These are phyloP conservation scores for Sarcophaga carnaria DNA, from an alignment of 2,888 invertebrate genomes.

Conservation along the genomic window DNA sequence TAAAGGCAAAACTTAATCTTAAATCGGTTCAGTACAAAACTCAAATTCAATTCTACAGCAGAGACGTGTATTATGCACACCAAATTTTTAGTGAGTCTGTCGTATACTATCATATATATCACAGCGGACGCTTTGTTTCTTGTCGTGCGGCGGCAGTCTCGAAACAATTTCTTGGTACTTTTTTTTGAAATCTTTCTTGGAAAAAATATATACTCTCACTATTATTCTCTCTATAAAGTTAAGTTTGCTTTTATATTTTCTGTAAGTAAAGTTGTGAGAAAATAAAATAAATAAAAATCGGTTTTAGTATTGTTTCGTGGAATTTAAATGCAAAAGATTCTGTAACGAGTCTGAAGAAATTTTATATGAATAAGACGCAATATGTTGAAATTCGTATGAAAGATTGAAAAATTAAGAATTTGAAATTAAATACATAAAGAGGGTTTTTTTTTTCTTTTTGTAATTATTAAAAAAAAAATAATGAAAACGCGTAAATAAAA, in stretches of 20 bases:
- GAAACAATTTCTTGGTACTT: slow-evolving; percentile 40
- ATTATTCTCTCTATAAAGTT: slow-evolving; percentile 55
- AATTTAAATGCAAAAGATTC: slow-evolving; percentile 4
- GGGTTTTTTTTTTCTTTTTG: no score
- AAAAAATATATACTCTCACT: slow-evolving; percentile 49
- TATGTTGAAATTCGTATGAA: slow-evolving; percentile 36
- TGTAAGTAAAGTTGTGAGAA: slow-evolving; percentile 72
- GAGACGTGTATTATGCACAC: slow-evolving; percentile 17
- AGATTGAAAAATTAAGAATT: neutral
- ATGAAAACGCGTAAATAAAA: neutral
- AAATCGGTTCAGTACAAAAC: slow-evolving; percentile 35
- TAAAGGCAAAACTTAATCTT: slow-evolving; percentile 43
- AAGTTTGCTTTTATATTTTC: slow-evolving; percentile 66
- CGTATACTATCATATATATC: slow-evolving; percentile 58
- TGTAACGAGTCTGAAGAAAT: neutral
- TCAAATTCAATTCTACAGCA: slow-evolving; percentile 14
- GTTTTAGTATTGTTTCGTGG: slow-evolving; percentile 6
- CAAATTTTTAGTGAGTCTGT: slow-evolving; percentile 8
- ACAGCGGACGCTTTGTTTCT: slow-evolving; percentile 60
- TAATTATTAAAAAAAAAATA: neutral
- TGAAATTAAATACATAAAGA: neutral
- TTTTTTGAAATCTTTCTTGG: slow-evolving; percentile 43
- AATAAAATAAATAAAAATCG: slow-evolving; percentile 56
- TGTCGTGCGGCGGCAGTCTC: slow-evolving; percentile 51
- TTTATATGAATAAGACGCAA: slow-evolving; percentile 36